Base-by-base conservation (phyloP, 2,888 invertebrate species). In the Drosophila meridionalis region DNA sequence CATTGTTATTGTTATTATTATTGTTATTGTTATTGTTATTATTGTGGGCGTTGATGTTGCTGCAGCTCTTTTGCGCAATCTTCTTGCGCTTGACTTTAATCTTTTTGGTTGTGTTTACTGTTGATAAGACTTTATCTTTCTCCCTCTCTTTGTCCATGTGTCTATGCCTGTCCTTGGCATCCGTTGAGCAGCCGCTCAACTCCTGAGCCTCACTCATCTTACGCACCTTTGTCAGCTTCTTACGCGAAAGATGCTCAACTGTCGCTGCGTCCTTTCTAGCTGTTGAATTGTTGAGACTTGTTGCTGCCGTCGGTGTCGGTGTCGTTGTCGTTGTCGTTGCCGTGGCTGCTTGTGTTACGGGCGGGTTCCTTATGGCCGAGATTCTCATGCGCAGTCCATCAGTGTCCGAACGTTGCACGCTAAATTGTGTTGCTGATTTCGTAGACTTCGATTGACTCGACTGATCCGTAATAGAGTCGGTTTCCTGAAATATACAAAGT, bases 341-440 rank as follows among this genome's bases (percentile, higher is more conserved):
- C 3, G 26, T 47, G 28, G 28, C 11, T 32, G 6, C 36, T 36
- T 36, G 20, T 76, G 70, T 78, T 60, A 36, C 36, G 66, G 76
- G 69, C 66, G 70, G 80, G 69, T 75, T 78, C 53, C 73, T 72
- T 69, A 93, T 92, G 20, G 93, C 93, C 14, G 93, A 93, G 67
- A 93, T 93, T 90, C 91, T 93, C 93, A 93, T 93, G 57, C 93
- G 91, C 42, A 93, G 83, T 43, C 93, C 92, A 82, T 90, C 93
- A 20, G 89, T 89, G 77, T 93, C 93, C 57, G 93, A 92, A 73
- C 93, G 92, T 66, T 89, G 92, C 62, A 92, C 91, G 76, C 92
- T 92, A 65, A 92, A 92, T 75, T 92, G 92, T 66, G 92, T 93
- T 56, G 92, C 78, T 69, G 91, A 79, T 75, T 87, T 87, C 47